These are phyloP conservation scores for Melanerpes aurifrons DNA, from an alignment of 2,113 vertebrate genomes.

Conservation along the genomic window DNA sequence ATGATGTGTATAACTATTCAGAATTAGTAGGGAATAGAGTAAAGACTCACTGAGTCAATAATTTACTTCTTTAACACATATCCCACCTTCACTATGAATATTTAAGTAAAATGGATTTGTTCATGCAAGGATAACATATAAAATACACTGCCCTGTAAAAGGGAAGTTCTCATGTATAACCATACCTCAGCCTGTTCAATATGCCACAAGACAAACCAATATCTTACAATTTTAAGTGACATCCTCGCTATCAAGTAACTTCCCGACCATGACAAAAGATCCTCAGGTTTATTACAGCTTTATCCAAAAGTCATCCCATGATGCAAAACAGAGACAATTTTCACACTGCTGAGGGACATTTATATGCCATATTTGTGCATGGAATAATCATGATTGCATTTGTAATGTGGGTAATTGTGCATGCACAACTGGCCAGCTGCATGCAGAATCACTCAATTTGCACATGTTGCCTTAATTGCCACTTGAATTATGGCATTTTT, in stretches of 20 bases:
- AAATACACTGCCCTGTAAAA: not conserved
- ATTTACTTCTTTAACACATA: not conserved
- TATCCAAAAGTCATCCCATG: not conserved
- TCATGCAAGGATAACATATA: not conserved
- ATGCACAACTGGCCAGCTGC: slow-evolving; percentile 74
- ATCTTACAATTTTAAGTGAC: not conserved
- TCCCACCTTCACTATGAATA: not conserved
- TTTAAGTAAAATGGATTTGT: not conserved
- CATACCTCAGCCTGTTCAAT: not conserved
- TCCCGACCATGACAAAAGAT: not conserved
- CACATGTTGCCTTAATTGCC: slow-evolving; percentile 51
- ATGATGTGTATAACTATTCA: fast-evolving
- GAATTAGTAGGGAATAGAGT: not conserved
- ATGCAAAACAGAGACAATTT: slow-evolving; percentile 10
- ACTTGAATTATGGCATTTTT: slow-evolving; percentile 57
- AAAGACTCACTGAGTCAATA: not conserved
- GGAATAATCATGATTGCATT: slow-evolving; percentile 27
- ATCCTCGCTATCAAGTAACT: not conserved
- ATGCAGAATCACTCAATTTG: slow-evolving; percentile 48
- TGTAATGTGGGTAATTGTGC: slow-evolving; percentile 68
- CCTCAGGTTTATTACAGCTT: not conserved
- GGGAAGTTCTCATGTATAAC: not conserved
- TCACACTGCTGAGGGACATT: not conserved
- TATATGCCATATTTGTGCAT: slow-evolving; percentile 34
- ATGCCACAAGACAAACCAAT: not conserved